Evolutionary conservation across 2,888 invertebrate species (phyloP).

Genomic region (Trissolcus brochymenae): DNA sequence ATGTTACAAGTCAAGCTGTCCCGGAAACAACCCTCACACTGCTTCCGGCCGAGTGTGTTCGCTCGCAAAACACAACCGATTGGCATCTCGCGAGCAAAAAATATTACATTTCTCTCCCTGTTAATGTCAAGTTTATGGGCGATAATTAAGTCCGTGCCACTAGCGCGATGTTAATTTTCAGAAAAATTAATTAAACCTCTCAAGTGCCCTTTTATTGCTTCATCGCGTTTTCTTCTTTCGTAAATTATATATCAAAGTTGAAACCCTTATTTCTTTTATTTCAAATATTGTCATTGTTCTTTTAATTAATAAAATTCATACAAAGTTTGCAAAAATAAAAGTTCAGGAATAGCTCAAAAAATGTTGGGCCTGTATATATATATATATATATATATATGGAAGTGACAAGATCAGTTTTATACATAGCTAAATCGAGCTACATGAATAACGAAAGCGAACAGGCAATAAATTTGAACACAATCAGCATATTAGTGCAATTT

Average conservation of each 20-base stretch:
- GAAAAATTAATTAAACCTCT: conserved; percentile 70
- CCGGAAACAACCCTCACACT: conserved; percentile 64
- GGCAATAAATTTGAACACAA: conserved; percentile 65
- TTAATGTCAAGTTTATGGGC: conserved; percentile 22
- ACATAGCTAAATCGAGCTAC: neutral
- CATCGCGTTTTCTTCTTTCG: conserved; percentile 37
- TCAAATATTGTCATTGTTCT: too few species aligned
- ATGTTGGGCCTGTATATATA: too few species aligned
- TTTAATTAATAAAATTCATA: too few species aligned
- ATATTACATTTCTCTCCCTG: neutral
- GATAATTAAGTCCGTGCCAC: conserved; percentile 37
- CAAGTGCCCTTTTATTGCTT: conserved; percentile 58
- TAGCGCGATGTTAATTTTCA: conserved; percentile 65
- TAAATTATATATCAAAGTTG: conserved; percentile 26
- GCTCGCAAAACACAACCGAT: neutral
- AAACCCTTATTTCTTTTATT: conserved; percentile 25
- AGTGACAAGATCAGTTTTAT: neutral
- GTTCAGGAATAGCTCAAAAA: neutral
- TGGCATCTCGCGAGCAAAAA: neutral
- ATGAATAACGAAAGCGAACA: neutral
- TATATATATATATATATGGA: too few species aligned
- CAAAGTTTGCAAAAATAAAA: too few species aligned
- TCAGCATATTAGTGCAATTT: conserved; percentile 57
- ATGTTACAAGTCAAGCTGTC: conserved; percentile 59
- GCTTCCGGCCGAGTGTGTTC: conserved; percentile 67